Conservation (phyloP, 2,888 invertebrate species). For the Pollenia labialis region DNA sequence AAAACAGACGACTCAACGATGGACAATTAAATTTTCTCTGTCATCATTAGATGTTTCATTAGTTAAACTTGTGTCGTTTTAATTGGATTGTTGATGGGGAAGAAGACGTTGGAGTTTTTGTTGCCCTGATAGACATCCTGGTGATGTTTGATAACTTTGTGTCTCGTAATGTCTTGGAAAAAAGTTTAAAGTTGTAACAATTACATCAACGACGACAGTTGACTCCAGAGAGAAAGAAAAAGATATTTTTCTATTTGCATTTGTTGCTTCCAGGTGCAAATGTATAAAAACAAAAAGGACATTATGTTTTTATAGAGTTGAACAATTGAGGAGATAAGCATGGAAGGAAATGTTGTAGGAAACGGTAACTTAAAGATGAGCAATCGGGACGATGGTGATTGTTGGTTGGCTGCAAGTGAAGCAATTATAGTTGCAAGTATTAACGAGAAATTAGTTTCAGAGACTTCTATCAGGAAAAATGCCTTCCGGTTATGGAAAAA, state of each 20-base stretch:
- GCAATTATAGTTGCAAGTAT: background rate
- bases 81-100: conserved; percentile 72
- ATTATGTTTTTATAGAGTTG: conserved; percentile 49
- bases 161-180: background rate
- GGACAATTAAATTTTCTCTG: conserved; percentile 70
- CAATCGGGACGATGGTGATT: background rate
- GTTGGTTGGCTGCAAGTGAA: conserved; percentile 18
- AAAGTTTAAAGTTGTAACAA: conserved; percentile 28
- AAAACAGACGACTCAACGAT: conserved; percentile 20
- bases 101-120: background rate
- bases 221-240: background rate
- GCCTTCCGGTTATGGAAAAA: conserved; percentile 52
- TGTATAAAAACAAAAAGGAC: conserved; percentile 40
- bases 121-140: background rate
- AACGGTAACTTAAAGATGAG: conserved; percentile 1
- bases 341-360: conserved; percentile 12
- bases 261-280: conserved; percentile 65
- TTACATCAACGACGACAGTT: background rate
- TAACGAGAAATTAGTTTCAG: background rate
- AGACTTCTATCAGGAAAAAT: conserved; percentile 22
- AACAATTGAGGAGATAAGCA: background rate
- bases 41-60: conserved; percentile 67
- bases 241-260: conserved; percentile 53
- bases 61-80: conserved; percentile 69
- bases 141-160: conserved; percentile 16